A percentile compares a stretch with the other conserved stretches of the same genome.
These are phyloP conservation scores for Gymnopithys bicolor DNA, from an alignment of 2,797 vertebrate species.

Conservation along the genomic window DNA sequence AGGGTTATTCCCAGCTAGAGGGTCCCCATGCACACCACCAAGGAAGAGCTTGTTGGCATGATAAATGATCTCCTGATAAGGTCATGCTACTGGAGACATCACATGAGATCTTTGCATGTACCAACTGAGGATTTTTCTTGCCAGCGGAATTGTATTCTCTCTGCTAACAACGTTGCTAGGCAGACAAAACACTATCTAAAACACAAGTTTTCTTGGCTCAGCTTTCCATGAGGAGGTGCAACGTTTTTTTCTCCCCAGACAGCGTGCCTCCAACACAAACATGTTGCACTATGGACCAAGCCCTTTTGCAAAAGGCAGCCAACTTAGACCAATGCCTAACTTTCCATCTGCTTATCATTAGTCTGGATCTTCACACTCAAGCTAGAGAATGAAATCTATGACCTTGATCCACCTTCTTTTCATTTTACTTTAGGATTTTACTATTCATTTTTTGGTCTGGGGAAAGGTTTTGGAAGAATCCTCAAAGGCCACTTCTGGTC, in stretches of 20 bases:
- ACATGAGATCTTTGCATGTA: background rate
- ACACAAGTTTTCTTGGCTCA: constrained; percentile 18
- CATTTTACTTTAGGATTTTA: background rate
- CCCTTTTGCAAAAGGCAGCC: constrained; percentile 20
- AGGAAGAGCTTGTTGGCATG: background rate
- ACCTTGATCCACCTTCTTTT: constrained; percentile 28
- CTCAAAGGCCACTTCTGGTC: background rate
- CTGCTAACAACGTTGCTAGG: background rate
- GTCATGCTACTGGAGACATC: background rate
- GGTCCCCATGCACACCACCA: background rate
- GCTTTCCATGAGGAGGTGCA: background rate
- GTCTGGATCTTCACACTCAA: background rate
- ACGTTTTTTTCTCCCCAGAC: background rate
- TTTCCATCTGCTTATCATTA: constrained; percentile 57
- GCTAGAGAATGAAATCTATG: constrained; percentile 4
- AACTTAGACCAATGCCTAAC: constrained; percentile 8
- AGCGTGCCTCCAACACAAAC: constrained; percentile 34
- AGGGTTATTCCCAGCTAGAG: background rate
- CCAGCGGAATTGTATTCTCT: background rate
- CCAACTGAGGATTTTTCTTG: background rate
- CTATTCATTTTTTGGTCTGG: background rate
- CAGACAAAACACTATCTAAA: constrained; percentile 40
- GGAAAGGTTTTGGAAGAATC: background rate
- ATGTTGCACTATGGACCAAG: background rate
- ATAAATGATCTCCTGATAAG: background rate